Percentiles rank a stretch among this genome's conserved stretches.
These are phyloP conservation scores for Morelia viridis DNA, from an alignment of 2,797 vertebrate genomes.

Conservation along the genomic window DNA sequence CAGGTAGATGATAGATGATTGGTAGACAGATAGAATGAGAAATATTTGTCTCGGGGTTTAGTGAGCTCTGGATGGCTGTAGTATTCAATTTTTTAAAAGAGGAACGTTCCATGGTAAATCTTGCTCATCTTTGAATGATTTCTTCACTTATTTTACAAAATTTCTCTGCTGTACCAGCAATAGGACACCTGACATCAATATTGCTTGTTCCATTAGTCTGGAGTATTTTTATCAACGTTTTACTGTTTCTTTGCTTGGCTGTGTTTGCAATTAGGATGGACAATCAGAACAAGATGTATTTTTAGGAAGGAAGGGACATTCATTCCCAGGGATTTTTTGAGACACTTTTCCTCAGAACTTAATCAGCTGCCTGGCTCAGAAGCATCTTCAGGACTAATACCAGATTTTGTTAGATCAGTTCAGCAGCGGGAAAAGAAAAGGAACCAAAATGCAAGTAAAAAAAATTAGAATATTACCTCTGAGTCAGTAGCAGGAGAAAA, in stretches of 20 bases:
- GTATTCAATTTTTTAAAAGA: background rate
- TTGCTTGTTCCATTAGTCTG: background rate
- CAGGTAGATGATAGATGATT: no score
- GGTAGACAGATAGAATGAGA: no score
- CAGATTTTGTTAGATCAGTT: background rate
- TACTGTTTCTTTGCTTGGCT: background rate
- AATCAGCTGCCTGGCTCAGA: background rate
- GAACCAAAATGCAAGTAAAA: background rate
- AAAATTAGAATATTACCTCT: background rate
- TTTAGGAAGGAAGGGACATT: background rate
- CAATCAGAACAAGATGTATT: background rate
- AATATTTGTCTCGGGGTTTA: background rate
- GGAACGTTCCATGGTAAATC: background rate
- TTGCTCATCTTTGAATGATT: background rate
- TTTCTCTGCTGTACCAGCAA: background rate
- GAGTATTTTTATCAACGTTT: background rate
- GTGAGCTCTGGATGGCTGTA: background rate
- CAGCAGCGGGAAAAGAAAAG: background rate
- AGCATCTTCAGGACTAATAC: background rate
- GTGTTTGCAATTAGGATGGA: background rate
- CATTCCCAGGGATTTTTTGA: background rate
- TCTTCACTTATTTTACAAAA: background rate
- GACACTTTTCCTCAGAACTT: background rate
- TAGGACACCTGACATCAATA: background rate
- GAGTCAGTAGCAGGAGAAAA: background rate